A percentile compares a stretch with the other conserved stretches of the same genome.
Evolutionary conservation across 1,140 invertebrate genomes (phyloP).

Genomic region (Atta texana): DNA sequence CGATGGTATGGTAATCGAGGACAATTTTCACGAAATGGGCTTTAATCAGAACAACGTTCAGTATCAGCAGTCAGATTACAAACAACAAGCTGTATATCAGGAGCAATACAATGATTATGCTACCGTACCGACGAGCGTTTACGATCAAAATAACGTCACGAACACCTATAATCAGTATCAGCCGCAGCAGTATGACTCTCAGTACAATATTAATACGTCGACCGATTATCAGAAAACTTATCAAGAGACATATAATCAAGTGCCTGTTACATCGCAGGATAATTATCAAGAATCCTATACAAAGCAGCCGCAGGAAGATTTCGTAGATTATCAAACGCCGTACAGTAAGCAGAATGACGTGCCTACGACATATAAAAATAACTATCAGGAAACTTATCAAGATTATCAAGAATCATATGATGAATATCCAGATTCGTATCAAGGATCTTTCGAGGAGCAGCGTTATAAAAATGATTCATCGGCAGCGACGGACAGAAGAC

Average conservation of each 20-base stretch:
- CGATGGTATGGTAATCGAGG: constrained; percentile 74
- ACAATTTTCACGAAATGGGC: constrained; percentile 79
- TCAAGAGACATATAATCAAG: constrained; percentile 74
- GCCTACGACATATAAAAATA: constrained; percentile 72
- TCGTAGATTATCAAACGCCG: constrained; percentile 74
- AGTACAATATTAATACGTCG: constrained; percentile 80
- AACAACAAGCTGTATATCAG: constrained; percentile 75
- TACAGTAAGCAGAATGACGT: constrained; percentile 78
- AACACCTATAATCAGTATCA: constrained; percentile 77
- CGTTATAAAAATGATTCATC: constrained; percentile 76
- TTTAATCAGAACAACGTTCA: constrained; percentile 80
- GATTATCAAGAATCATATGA: constrained; percentile 78
- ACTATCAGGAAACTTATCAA: constrained; percentile 78
- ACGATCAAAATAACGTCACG: constrained; percentile 78
- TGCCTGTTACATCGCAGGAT: constrained; percentile 71
- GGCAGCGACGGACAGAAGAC: constrained; percentile 72
- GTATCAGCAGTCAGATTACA: constrained; percentile 68
- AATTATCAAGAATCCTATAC: constrained; percentile 74
- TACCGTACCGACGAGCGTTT: constrained; percentile 74
- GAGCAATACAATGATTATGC: constrained; percentile 76
- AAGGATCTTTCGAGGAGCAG: constrained; percentile 79
- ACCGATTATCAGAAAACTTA: constrained; percentile 76
- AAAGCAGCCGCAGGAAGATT: constrained; percentile 76
- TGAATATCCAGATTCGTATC: constrained; percentile 81
- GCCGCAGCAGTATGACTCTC: constrained; percentile 77